Evolutionary conservation across 2,888 invertebrate genomes (phyloP), one percentile per base, ranked within the genome.

Genomic region (Pyrgus malvae): DNA sequence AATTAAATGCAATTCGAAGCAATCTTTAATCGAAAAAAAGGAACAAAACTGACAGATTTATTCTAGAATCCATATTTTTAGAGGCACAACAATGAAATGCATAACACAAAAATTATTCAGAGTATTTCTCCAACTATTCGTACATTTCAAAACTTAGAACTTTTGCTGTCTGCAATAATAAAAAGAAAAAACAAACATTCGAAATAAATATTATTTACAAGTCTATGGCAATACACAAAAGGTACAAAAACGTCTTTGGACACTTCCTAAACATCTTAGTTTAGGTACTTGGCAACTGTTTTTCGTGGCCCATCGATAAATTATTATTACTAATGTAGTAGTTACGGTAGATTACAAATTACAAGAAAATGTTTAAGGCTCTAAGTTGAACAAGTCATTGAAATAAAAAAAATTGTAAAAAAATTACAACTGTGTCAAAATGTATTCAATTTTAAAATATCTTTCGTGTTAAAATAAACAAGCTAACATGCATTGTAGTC

Each of bases 231-330:
- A 73, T 69, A 69, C 63, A 60, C 38, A 9, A 70, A 72, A 78
- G 76, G 75, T 82, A 80, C 75, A 19, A 38, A 19, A 65, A 67
- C 66, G 70, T 83, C 84, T 85, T 86, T 86, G 85, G 84, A 68
- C 63, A 74, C 70, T 69, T 75, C 73, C 49, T 44, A 35, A n/a
- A n/a, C n/a, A 35, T 27, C 23, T 25, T 9, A 27, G 27, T 16
- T 16, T 25, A 21, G 7, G 17, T 38, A 16, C 19, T 38, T 41
- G 41, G 46, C 42, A 11, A 17, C 19, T 31, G 17, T 38, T 38
- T 8, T 27, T 23, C 4, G 27, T 27, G 27, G 9, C 2, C 9
- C 9, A 27, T 3, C 6, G 9, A 27, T 27, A 27, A 17, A 19
- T 50, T 48, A 49, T 21, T 37, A 51, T 23, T 23, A 23, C 23